Conservation (phyloP, 2,797 vertebrate genomes). For the Prunella strophiata region DNA sequence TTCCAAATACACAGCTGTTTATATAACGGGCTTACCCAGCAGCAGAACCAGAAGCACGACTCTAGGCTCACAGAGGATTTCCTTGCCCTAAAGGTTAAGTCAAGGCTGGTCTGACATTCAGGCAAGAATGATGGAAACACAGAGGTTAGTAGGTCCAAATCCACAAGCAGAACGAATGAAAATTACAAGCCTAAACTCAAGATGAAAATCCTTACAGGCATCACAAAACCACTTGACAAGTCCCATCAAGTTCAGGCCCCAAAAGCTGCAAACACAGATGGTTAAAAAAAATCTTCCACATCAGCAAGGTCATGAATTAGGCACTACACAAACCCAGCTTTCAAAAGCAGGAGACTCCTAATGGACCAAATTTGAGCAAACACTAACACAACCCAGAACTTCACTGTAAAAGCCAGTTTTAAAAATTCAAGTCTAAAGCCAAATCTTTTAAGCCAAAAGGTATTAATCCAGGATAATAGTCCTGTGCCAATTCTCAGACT, state of each 20-base stretch:
- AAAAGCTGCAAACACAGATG: background rate
- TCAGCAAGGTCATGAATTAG: background rate
- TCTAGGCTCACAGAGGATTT: background rate
- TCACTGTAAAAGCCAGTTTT: background rate
- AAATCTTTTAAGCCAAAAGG: background rate
- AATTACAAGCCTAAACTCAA: background rate
- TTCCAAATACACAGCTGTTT: background rate
- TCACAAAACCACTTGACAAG: background rate
- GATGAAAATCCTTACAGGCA: background rate
- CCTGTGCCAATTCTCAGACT: background rate
- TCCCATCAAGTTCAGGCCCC: background rate
- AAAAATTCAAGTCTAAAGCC: background rate
- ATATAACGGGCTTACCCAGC: background rate
- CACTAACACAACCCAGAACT: background rate
- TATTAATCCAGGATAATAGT: background rate
- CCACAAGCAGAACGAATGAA: background rate
- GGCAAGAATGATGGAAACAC: background rate
- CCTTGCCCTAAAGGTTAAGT: background rate
- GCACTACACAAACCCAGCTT: background rate
- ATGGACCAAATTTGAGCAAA: background rate
- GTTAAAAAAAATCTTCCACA: background rate
- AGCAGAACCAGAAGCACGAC: background rate
- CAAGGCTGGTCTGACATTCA: background rate
- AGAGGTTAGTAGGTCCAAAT: background rate
- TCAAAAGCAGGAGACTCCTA: background rate